Evolutionary conservation across 2,888 invertebrate genomes (phyloP), one percentile per base, ranked within the genome.

Genomic region (Dynastes hyllus): DNA sequence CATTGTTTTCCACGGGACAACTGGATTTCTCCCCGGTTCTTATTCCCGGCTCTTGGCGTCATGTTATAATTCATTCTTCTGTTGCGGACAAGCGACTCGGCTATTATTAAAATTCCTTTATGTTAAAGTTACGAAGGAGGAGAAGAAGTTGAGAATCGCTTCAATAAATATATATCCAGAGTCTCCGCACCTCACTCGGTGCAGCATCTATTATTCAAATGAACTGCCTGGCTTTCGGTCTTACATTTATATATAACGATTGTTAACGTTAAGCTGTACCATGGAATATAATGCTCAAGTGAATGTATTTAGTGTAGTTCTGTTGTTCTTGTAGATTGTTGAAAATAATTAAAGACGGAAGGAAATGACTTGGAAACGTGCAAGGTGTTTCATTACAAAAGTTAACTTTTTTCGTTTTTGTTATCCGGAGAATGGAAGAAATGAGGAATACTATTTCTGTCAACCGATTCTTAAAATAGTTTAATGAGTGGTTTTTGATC

Each of bases 81-180:
- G 53, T 53, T 53, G 53, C 53, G 53, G 53, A 53, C 53, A 53
- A 53, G n/a, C 53, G 53, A 53, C 16, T 6, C 53, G 16, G 53
- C n/a, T 13, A 53, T 53, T 53, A 53, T 53, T 53, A 53, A 53
- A 53, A 53, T 53, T 53, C 53, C 53, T 53, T 53, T 53, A 53
- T 53, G n/a, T 53, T 53, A 53, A 53, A 53, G 53, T 53, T 53
- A 53, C n/a, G 53, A 8, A 45, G 45, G 45, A 45, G 45, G 11
- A 8, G 45, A 9, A 45, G 45, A 9, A 8, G 8, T 11, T 8
- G 53, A 53, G 53, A 53, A n/a, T 6, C 5, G n/a, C n/a, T n/a
- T 53, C 53, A 53, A 53, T 53, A 53, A 53, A 53, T 53, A 53
- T 53, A n/a, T 4, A 32, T 32, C 32, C 32, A 5, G 32, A 32